Percentiles rank a stretch among this genome's conserved stretches.
Evolutionary conservation across 2,113 vertebrate genomes (phyloP).

Genomic region (Toxostoma redivivum): DNA sequence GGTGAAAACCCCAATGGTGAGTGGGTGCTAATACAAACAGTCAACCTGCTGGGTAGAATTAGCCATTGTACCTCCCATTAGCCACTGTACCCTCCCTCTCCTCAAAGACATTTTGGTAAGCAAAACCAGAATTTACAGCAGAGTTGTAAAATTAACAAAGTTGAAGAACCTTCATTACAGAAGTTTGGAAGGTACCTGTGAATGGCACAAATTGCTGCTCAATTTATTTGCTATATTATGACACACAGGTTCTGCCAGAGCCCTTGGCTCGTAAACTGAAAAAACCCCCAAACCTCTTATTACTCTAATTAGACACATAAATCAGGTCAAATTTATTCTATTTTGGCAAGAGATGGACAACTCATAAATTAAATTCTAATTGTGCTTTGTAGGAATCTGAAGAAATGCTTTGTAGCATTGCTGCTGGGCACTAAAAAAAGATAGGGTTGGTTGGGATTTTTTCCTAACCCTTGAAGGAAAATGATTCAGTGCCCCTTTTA

Average conservation of each 20-base stretch:
- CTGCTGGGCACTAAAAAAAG: not conserved
- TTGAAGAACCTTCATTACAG: not conserved
- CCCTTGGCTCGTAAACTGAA: not conserved
- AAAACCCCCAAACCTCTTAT: not conserved
- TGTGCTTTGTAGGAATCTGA: not conserved
- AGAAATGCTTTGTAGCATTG: not conserved
- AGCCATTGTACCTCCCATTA: not conserved
- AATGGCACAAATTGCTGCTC: not conserved
- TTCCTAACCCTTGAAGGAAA: not conserved
- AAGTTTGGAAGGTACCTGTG: not conserved
- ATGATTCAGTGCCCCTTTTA: not conserved
- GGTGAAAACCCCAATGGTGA: not conserved
- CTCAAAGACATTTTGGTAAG: not conserved
- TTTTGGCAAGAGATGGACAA: not conserved
- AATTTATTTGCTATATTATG: constrained; percentile 1
- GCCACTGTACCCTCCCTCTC: not conserved
- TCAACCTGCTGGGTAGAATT: not conserved
- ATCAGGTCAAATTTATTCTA: constrained; percentile 8
- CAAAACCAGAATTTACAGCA: not conserved
- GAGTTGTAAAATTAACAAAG: not conserved
- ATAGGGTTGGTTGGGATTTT: not conserved
- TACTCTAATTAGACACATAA: constrained; percentile 25
- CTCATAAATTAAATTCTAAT: not conserved
- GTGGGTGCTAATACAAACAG: not conserved
- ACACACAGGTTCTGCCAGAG: not conserved